These are phyloP conservation scores for Liodrosophila aerea DNA, from an alignment of 2,888 invertebrate species.

Conservation along the genomic window DNA sequence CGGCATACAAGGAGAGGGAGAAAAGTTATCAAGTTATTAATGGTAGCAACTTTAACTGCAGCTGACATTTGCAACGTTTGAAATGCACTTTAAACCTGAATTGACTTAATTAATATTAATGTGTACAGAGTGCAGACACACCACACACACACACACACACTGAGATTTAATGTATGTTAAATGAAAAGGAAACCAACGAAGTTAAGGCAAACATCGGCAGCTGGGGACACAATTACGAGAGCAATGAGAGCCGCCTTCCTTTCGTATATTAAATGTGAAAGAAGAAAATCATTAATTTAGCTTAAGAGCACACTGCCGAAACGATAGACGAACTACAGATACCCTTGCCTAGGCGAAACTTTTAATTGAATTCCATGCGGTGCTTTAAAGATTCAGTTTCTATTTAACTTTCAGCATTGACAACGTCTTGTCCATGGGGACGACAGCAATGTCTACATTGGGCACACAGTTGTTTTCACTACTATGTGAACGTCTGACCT, in stretches of 20 bases:
- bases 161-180: slow-evolving; percentile 29
- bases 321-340: slow-evolving; percentile 6
- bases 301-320: slow-evolving; percentile 20
- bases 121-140: slow-evolving; percentile 7
- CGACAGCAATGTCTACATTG: slow-evolving; percentile 1
- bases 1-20: too few relatives aligned
- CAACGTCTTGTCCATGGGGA: too few relatives aligned
- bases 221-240: slow-evolving; percentile 42
- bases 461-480: slow-evolving; percentile 19
- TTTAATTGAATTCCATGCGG: too few relatives aligned
- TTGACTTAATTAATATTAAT: slow-evolving; percentile 31
- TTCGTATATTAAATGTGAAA: slow-evolving; percentile 28
- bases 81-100: slow-evolving; percentile 29
- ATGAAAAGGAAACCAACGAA: slow-evolving; percentile 51
- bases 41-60: too few relatives aligned
- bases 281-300: slow-evolving; percentile 4
- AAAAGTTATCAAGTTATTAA: too few relatives aligned
- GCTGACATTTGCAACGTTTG: neutral
- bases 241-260: neutral
- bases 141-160: neutral
- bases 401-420: slow-evolving; percentile 26
- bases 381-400: slow-evolving; percentile 4
- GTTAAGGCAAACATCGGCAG: slow-evolving; percentile 34
- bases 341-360: neutral
- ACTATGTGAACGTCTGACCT: slow-evolving; percentile 43